Evolutionary conservation across 2,797 vertebrate genomes (phyloP).

Genomic region (Jordanella pulchra): DNA sequence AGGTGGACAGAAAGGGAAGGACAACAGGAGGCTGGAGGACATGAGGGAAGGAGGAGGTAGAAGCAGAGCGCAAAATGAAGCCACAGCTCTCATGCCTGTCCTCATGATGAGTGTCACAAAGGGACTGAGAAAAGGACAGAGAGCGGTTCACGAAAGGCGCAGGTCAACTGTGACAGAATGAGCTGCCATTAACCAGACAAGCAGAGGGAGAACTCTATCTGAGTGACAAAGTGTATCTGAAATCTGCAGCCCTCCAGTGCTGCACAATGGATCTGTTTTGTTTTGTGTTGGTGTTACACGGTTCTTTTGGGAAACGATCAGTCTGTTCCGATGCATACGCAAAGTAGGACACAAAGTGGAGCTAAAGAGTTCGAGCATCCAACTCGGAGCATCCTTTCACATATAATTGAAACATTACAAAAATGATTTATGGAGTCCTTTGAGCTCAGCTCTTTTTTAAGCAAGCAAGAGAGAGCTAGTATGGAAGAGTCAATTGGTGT

Average conservation of each 20-base stretch:
- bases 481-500: slow-evolving; percentile 62
- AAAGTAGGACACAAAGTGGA: not conserved
- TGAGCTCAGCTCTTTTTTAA: slow-evolving; percentile 39
- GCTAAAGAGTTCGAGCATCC: not conserved
- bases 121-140: slow-evolving; percentile 61
- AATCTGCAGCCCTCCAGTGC: slow-evolving; percentile 36
- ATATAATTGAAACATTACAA: slow-evolving; percentile 36
- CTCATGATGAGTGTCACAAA: slow-evolving; percentile 64
- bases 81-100: slow-evolving; percentile 58
- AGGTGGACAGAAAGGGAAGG: slow-evolving; percentile 15
- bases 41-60: slow-evolving; percentile 7
- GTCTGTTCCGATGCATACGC: slow-evolving; percentile 49
- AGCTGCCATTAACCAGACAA: slow-evolving; percentile 54
- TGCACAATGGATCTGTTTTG: slow-evolving; percentile 53
- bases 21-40: slow-evolving; percentile 7
- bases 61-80: slow-evolving; percentile 40
- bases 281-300: slow-evolving; percentile 46
- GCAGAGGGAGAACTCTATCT: slow-evolving; percentile 9
- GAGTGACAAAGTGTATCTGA: slow-evolving; percentile 56
- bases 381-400: slow-evolving; percentile 32
- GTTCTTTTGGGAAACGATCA: slow-evolving; percentile 61
- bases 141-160: slow-evolving; percentile 37
- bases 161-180: slow-evolving; percentile 65
- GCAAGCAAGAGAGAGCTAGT: slow-evolving; percentile 55
- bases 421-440: slow-evolving; percentile 47